These are phyloP conservation scores for Equus quagga DNA, from an alignment of 2,113 vertebrate genomes.

Conservation along the genomic window DNA sequence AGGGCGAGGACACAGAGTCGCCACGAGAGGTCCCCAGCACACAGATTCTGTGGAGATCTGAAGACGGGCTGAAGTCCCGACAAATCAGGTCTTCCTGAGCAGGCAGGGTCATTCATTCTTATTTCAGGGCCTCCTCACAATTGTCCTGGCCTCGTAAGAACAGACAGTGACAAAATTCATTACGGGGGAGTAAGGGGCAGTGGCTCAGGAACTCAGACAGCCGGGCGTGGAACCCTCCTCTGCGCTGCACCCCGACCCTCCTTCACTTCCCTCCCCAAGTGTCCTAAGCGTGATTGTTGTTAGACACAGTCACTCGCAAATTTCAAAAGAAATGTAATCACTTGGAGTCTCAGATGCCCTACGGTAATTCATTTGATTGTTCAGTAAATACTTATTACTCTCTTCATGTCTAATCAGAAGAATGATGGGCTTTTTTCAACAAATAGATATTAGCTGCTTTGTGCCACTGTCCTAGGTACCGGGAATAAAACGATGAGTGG, in stretches of 20 bases:
- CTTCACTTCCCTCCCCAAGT: neutral
- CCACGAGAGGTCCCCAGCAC: slow-evolving; percentile 61
- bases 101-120: neutral
- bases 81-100: neutral
- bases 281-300: neutral
- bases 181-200: neutral
- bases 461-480: neutral
- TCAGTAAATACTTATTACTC: neutral
- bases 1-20: neutral
- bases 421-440: neutral
- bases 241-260: rapidly evolving
- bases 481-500: neutral
- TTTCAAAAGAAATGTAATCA: neutral
- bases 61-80: rapidly evolving
- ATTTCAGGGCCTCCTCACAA: neutral
- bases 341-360: neutral
- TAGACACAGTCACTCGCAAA: neutral
- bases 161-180: neutral
- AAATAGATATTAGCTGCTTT: neutral
- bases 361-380: neutral
- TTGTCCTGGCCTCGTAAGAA: neutral
- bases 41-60: neutral
- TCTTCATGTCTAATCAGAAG: neutral
- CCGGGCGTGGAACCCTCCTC: neutral
- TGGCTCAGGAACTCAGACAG: neutral